Conservation (phyloP, 2,113 vertebrate species). For the Apteryx mantelli region DNA sequence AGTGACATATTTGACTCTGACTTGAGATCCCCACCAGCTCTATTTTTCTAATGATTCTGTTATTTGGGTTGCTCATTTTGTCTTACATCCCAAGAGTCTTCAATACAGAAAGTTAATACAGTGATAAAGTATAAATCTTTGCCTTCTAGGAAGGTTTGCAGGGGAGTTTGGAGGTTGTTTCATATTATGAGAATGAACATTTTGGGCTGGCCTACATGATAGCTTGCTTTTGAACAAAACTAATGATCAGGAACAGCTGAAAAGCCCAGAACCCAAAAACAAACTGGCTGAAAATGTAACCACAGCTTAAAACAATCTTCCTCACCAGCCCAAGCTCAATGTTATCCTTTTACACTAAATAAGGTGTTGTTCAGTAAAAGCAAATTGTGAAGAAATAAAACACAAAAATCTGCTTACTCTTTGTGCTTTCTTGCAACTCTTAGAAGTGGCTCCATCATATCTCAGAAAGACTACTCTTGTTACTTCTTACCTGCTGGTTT, state of each 20-base stretch:
- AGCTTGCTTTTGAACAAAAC: background rate
- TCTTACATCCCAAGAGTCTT: background rate
- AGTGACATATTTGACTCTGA: background rate
- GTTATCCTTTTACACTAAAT: background rate
- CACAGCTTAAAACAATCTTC: background rate
- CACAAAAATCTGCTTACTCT: background rate
- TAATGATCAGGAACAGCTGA: background rate
- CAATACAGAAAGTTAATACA: background rate
- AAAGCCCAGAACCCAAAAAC: background rate
- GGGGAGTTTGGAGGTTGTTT: background rate
- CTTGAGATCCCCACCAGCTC: background rate
- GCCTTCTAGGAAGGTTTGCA: background rate
- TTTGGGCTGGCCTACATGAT: background rate
- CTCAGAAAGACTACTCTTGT: background rate
- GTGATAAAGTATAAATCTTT: background rate
- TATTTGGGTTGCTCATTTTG: background rate
- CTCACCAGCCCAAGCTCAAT: background rate
- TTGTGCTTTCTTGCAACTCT: background rate
- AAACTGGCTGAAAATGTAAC: background rate
- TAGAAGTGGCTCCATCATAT: background rate
- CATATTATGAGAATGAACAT: background rate
- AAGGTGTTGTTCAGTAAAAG: background rate
- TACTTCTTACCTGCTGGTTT: background rate
- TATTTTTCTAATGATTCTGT: background rate
- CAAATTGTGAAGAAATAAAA: background rate